These are phyloP conservation scores for Choristoneura fumiferana DNA, from an alignment of 1,140 invertebrate genomes.

Conservation along the genomic window DNA sequence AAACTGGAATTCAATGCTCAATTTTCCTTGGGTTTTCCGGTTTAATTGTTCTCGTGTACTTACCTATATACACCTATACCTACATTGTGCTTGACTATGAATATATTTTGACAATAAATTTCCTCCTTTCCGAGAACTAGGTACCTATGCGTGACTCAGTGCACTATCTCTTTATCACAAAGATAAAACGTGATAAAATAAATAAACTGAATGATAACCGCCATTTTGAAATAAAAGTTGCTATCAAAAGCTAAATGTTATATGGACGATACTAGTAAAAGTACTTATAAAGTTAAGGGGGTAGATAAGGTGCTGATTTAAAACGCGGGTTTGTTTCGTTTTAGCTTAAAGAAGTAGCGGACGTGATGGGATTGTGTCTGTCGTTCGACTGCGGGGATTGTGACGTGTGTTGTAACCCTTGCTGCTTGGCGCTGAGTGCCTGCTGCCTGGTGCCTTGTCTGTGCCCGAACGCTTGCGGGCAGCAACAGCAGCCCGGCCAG, in stretches of 20 bases:
- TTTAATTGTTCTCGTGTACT: no score
- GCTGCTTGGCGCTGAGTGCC: conserved; percentile 62
- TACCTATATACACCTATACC: no score
- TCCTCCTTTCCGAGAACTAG: neutral
- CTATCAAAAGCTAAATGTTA: conserved; percentile 1
- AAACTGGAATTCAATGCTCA: no score
- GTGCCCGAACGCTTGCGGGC: conserved; percentile 67
- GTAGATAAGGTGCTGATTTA: conserved; percentile 15
- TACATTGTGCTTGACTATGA: neutral
- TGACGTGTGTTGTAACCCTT: conserved; percentile 58
- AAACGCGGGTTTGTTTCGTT: conserved; percentile 26
- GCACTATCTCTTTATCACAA: conserved; percentile 12
- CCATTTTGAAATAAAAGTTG: neutral
- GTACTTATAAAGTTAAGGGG: neutral
- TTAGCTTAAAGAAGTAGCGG: conserved; percentile 44
- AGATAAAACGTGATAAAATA: conserved; percentile 9
- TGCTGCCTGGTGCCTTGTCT: conserved; percentile 64
- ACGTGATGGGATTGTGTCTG: conserved; percentile 61
- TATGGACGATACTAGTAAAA: neutral
- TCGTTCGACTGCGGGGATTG: conserved; percentile 70
- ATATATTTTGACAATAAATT: neutral
- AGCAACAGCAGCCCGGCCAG: conserved; percentile 54
- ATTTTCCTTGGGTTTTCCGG: no score
- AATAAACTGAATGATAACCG: conserved; percentile 7
- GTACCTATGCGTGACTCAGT: conserved; percentile 8